Base-by-base conservation (phyloP, 2,113 vertebrate genomes). In the Psophia crepitans region DNA sequence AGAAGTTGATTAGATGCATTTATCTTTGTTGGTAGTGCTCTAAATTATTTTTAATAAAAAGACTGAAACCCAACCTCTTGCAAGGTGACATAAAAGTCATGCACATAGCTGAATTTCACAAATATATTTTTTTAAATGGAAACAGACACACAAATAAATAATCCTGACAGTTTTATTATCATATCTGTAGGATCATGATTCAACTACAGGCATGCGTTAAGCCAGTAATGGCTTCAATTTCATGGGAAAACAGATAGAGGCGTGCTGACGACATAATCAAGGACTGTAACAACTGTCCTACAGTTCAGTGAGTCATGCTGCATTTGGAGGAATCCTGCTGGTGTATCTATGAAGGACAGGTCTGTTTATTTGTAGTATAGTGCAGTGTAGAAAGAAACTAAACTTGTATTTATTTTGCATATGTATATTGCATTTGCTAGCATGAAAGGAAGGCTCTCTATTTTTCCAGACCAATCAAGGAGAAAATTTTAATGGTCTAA, bases 381-480 rank as follows among this genome's bases (percentile, higher is more conserved):
- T 7, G 16, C 77, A 28, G 73, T 8, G 80, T 3, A 89, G 85
- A 85, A 81, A 85, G 87, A 79, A 95, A 44, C 58, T 30, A 63
- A 84, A 79, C 66, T 63, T 10, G 4, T 48, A 6, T 89, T 95
- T 94, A 89, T 90, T 88, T 88, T 92, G 89, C 91, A 89, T 48
- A 26, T 32, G 83, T 70, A 83, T 68, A n/a, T 75, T 79, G 78
- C 90, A 28, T 90, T 60, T 79, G 46, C 82, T 39, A 86, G 51
- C 69, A 27, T 71, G 84, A 94, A 96, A 95, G 90, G 88, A 95
- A 81, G 33, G 77, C 74, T 93, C 92, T 91, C 82, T 96, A n/a
- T 80, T 90, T 89, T 60, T 54, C 85, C 82, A 90, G 66, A 64
- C 58, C 66, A 39, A 73, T 65, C 90, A 49, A 84, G 89, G 76